A percentile compares a stretch with the other conserved stretches of the same genome.
phyloP scores from a whole-genome alignment of 2,113 vertebrate genomes.

The Pao palembangensis region DNA sequence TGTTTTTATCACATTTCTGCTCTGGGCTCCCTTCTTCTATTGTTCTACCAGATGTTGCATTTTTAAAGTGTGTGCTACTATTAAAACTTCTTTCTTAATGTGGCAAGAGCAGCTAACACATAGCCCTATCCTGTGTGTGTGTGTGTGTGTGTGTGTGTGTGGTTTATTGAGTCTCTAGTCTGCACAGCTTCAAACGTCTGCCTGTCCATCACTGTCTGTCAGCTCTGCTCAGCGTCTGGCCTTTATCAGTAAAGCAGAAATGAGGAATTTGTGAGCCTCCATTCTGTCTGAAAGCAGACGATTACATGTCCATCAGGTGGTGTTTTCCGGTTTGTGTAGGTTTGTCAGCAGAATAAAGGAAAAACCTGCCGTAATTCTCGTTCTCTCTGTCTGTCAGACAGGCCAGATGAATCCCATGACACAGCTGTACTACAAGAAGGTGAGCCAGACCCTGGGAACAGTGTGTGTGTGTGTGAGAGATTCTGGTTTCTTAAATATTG shows the following conservation, averaged over 20 bases:
- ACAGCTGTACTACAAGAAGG: conserved; percentile 97
- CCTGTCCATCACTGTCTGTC: conserved; percentile 8
- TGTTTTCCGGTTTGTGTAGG: background rate
- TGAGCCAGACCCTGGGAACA: conserved; percentile 58
- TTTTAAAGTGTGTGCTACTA: background rate
- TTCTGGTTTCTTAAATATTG: background rate
- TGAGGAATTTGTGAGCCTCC: background rate
- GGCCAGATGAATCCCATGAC: conserved; percentile 83
- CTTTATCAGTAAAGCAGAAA: background rate
- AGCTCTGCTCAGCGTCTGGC: conserved; percentile 1
- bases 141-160: background rate
- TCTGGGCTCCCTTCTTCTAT: background rate
- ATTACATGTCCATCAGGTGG: no score
- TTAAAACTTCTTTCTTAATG: background rate
- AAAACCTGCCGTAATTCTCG: background rate
- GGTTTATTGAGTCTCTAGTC: conserved; percentile 13
- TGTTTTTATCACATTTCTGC: background rate
- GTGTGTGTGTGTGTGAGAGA: no score
- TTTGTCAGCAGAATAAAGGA: background rate
- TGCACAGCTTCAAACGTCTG: conserved; percentile 3
- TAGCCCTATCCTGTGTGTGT: no score
- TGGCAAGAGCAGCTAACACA: background rate
- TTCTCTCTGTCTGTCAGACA: conserved; percentile 22
- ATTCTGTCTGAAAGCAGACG: no score
- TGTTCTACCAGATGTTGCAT: background rate